These are phyloP conservation scores for Myiopsitta monachus DNA, from an alignment of 2,113 vertebrate species.

Conservation along the genomic window DNA sequence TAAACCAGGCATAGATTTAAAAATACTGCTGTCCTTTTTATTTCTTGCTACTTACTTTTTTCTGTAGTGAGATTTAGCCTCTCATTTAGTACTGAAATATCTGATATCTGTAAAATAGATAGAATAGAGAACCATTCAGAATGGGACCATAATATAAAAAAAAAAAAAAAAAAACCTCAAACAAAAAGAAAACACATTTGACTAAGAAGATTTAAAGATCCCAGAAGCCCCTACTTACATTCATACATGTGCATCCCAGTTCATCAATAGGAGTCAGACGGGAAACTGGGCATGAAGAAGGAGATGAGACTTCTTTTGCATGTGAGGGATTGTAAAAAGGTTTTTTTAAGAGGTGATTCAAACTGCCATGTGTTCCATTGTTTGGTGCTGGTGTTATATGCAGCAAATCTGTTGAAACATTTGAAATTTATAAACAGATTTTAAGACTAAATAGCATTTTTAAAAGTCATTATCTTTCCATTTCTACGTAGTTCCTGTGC, in stretches of 20 bases:
- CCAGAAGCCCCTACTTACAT: slow-evolving; percentile 49
- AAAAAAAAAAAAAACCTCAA: accelerated
- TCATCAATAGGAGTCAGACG: background rate
- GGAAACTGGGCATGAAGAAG: slow-evolving; percentile 67
- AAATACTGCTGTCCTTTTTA: background rate
- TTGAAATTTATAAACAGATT: background rate
- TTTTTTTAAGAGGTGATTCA: slow-evolving; percentile 88
- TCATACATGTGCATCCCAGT: slow-evolving; percentile 70
- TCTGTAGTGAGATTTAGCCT: slow-evolving; percentile 68
- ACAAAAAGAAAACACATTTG: background rate
- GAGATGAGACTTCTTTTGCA: slow-evolving; percentile 77
- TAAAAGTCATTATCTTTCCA: background rate
- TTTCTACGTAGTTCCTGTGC: background rate
- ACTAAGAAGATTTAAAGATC: background rate
- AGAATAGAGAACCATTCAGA: background rate
- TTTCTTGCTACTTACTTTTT: slow-evolving; percentile 70
- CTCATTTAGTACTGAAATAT: background rate
- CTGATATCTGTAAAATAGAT: background rate
- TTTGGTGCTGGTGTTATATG: slow-evolving; percentile 85
- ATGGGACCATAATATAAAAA: background rate
- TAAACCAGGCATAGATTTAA: background rate
- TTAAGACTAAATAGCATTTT: background rate
- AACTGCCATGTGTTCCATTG: slow-evolving; percentile 93
- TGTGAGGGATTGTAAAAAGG: slow-evolving; percentile 78
- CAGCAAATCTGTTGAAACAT: slow-evolving; percentile 83